Evolutionary conservation across 2,113 vertebrate species (phyloP).

Genomic region (Oceanodroma tethys): DNA sequence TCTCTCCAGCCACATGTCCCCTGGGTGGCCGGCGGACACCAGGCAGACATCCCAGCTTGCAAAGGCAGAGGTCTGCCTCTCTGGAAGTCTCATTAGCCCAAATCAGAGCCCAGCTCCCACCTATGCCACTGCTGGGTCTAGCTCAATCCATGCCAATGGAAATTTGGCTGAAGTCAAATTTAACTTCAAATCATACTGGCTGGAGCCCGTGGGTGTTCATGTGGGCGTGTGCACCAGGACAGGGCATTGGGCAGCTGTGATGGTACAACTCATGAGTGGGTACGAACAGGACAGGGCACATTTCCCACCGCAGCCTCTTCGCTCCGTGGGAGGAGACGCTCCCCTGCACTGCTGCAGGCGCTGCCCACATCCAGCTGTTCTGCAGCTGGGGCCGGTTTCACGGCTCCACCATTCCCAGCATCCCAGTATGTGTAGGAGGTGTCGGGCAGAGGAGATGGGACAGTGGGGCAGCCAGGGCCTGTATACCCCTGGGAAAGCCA

Average conservation of each 20-base stretch:
- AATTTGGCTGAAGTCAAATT: neutral
- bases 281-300: fast-evolving
- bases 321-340: fast-evolving
- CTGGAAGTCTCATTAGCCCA: neutral
- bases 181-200: neutral
- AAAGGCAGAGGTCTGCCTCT: neutral
- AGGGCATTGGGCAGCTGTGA: neutral
- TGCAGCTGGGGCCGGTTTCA: neutral
- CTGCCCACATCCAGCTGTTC: neutral
- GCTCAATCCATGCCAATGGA: neutral
- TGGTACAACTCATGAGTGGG: fast-evolving
- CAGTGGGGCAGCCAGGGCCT: neutral
- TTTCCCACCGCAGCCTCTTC: neutral
- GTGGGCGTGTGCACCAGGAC: neutral
- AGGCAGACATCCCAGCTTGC: neutral
- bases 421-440: neutral
- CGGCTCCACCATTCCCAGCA: neutral
- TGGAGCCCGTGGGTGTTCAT: fast-evolving
- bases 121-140: neutral
- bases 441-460: neutral
- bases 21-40: neutral
- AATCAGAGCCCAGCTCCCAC: neutral
- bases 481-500: neutral
- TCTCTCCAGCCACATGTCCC: neutral
- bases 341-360: neutral